Base-by-base conservation (phyloP, 1,140 invertebrate species). In the Saccostrea cuccullata region DNA sequence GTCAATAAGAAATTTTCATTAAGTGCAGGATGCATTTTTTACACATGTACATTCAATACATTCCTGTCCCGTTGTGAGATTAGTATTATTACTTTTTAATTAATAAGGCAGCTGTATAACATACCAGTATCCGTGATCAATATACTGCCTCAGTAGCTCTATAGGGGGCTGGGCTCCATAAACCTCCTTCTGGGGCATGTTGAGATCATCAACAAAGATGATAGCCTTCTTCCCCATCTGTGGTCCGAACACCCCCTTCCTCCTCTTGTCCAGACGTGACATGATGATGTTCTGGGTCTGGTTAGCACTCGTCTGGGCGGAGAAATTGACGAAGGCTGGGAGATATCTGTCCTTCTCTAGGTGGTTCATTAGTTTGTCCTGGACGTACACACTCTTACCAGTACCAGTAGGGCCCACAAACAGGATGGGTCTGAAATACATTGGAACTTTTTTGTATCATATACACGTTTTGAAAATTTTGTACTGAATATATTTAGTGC, bases 261-360 rank as follows among this genome's bases (percentile, higher is more conserved):
- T 88, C 30, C 94, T 89, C 86, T 94, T 94, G 89, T 95, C 95
- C 40, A 95, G 90, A 86, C 93, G 93, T 13, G 95, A 95, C 94
- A 95, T 95, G 87, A 95, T 94, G 60, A 95, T 94, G 77, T 98
- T 97, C 97, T 98, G 95, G 67, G 94, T 95, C 90, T 95, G 94
- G 89, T 95, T 95, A 67, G 95, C 95, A 88, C 93, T 94, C 47
- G 94, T 95, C 90, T 95, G 95, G 36, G 95, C 95, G 40, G 95
- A 95, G 90, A 95, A 95, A 88, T 95, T 95, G 77, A 95, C 91
- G 90, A 95, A 95, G 12, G 92, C 92, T 17, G 95, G 94, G 11
- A 95, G 88, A 86, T 93, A 95, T 83, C 92, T 92, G 26, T 95
- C 94, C 83, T 95, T 95, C 9, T 93, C 89, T 17, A 95, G 90